Percentiles rank a stretch among this genome's conserved stretches.
These are phyloP conservation scores for Drosophila saltans DNA, from an alignment of 1,140 invertebrate genomes.

Conservation along the genomic window DNA sequence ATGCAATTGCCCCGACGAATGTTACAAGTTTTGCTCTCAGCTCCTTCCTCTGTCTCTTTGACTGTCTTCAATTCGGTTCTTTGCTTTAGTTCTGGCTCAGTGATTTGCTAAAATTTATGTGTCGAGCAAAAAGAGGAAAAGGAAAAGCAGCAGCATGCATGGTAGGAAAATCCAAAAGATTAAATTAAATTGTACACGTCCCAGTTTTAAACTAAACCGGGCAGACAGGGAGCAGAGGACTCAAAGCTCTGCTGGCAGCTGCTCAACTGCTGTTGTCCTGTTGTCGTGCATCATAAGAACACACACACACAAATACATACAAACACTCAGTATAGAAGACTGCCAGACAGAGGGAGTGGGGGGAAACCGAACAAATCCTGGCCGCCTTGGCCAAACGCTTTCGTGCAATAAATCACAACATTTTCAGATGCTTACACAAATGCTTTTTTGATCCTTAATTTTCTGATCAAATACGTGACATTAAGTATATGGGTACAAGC, in stretches of 20 bases:
- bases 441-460: constrained; percentile 80
- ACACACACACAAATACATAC: constrained; percentile 1
- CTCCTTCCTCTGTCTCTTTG: constrained; percentile 19
- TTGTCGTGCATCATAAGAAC: constrained; percentile 58
- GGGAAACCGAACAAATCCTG: constrained; percentile 41
- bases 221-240: constrained; percentile 23
- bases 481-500: constrained; percentile 48
- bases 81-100: constrained; percentile 40
- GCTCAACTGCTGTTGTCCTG: constrained; percentile 34
- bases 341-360: background rate
- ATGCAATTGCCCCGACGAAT: constrained; percentile 2
- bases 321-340: too few relatives aligned
- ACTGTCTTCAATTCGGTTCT: background rate
- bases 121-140: constrained; percentile 25
- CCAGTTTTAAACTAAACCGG: constrained; percentile 75
- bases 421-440: constrained; percentile 81
- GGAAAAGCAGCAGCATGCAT: constrained; percentile 28
- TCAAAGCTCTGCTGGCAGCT: constrained; percentile 39
- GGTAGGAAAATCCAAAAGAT: constrained; percentile 64
- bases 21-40: constrained; percentile 35
- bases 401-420: constrained; percentile 78
- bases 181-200: constrained; percentile 79
- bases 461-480: constrained; percentile 80
- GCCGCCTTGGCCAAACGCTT: constrained; percentile 52
- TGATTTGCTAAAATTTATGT: constrained; percentile 65